Conservation (phyloP, 92 coral and sea anemone genomes). For the Anthopleura xanthogrammica region DNA sequence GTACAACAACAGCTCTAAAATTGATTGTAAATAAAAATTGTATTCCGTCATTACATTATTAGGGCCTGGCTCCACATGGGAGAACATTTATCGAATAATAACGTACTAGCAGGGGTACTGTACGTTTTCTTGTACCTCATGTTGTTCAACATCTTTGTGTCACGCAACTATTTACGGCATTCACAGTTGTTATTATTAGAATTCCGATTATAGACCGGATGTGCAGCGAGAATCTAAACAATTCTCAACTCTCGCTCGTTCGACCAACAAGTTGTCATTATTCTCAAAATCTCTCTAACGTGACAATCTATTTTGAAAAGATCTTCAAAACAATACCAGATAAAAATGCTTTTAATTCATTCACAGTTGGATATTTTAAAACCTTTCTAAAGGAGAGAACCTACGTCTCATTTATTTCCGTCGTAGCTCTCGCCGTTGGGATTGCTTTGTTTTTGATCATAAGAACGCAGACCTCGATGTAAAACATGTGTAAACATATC, state of each 20-base stretch:
- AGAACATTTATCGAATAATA: neutral
- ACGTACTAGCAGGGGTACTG: constrained; percentile 21
- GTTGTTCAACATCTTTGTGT: neutral
- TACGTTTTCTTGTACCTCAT: neutral
- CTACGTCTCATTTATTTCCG: constrained; percentile 3
- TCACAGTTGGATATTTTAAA: constrained; percentile 5
- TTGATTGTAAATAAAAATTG: too few species aligned
- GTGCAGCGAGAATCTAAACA: constrained; percentile 6
- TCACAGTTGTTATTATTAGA: neutral
- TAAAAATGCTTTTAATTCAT: neutral
- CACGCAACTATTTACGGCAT: constrained; percentile 8
- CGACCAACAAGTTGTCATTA: neutral
- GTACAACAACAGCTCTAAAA: too few species aligned
- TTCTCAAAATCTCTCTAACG: neutral
- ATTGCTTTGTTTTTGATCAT: constrained; percentile 1
- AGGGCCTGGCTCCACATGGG: neutral
- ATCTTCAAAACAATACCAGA: neutral
- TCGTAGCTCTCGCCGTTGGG: neutral
- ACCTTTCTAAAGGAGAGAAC: neutral
- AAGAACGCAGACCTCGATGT: neutral
- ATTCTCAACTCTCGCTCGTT: neutral
- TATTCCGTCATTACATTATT: too few species aligned
- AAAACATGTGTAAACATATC: neutral
- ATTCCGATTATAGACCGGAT: constrained; percentile 4
- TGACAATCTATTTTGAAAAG: constrained; percentile 3